Base-by-base conservation (phyloP, 2,888 invertebrate genomes). In the Chorisops tibialis region DNA sequence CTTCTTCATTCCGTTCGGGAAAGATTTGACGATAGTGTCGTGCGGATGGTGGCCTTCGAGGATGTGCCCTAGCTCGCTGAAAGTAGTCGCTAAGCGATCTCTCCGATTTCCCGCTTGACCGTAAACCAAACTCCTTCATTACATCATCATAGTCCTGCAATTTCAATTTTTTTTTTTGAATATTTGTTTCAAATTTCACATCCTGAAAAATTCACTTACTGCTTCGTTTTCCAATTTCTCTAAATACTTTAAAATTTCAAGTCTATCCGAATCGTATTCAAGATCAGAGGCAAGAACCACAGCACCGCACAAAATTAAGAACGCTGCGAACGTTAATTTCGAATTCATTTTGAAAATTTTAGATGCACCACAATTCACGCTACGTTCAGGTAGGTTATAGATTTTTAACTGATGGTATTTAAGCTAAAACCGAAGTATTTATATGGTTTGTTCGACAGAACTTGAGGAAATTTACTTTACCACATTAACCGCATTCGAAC, bases 1-100 rank as follows among this genome's bases (percentile, higher is more conserved):
- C 63, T 18, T 59, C 52, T 24, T 19, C 19, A 19, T 63, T 37
- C n/a, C 51, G 50, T 3, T 47, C 5, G 18, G 59, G 59, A 59
- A 16, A 48, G 4, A 38, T 16, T 21, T 35, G 43, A 12, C 56
- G 56, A 35, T 45, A 18, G 6, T 45, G 56, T 16, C 43, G 14
- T 12, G 11, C 30, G 14, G 14, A 24, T 14, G 3, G 19, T 9
- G 30, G 24, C 14, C 14, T 2, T 21, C 24, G 43, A 0, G 56
- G 56, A 16, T 56, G 30, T 0, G 30, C 9, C 19, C 35, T 1
- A 19, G 16, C 21, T 5, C 38, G 39, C 6, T 39, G 11, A 3
- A 12, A 2, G 38, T 38, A 52, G 11, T 35, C 35, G 18, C 2
- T n/a, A 3, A 18, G 2, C 24, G 50, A 30, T 50, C 50, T 1